These are phyloP conservation scores for Uloborus plumipes DNA, from an alignment of 2,888 invertebrate species.

Conservation along the genomic window DNA sequence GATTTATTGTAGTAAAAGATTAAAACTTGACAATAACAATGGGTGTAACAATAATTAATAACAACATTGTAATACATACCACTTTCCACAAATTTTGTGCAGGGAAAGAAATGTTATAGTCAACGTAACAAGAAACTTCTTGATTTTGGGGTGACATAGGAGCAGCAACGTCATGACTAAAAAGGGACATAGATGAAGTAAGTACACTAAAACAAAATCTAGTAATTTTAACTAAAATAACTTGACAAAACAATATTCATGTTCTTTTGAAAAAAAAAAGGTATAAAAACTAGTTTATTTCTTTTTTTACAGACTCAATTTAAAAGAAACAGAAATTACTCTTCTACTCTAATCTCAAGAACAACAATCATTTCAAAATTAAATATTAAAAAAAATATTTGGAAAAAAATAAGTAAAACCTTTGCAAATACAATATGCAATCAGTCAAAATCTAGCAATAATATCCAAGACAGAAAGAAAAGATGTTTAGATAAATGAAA, in stretches of 20 bases:
- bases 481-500: neutral
- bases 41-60: neutral
- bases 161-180: slow-evolving; percentile 92
- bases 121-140: slow-evolving; percentile 96
- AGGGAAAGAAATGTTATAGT: slow-evolving; percentile 96
- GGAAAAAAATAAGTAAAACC: too few relatives aligned
- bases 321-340: too few relatives aligned
- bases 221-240: neutral
- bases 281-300: neutral
- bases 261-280: too few relatives aligned
- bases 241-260: too few relatives aligned
- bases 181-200: slow-evolving; percentile 31
- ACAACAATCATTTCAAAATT: too few relatives aligned
- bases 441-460: neutral
- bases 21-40: neutral
- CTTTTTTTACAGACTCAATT: too few relatives aligned
- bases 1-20: neutral
- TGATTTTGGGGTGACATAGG: slow-evolving; percentile 92
- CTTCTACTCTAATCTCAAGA: too few relatives aligned
- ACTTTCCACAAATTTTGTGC: slow-evolving; percentile 93
- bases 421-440: neutral
- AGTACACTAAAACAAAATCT: neutral
- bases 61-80: slow-evolving; percentile 70
- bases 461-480: neutral
- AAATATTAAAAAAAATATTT: too few relatives aligned